Evolutionary conservation across 2,113 vertebrate genomes (phyloP), one percentile per base, ranked within the genome.

Genomic region (Rousettus leschenaultii): DNA sequence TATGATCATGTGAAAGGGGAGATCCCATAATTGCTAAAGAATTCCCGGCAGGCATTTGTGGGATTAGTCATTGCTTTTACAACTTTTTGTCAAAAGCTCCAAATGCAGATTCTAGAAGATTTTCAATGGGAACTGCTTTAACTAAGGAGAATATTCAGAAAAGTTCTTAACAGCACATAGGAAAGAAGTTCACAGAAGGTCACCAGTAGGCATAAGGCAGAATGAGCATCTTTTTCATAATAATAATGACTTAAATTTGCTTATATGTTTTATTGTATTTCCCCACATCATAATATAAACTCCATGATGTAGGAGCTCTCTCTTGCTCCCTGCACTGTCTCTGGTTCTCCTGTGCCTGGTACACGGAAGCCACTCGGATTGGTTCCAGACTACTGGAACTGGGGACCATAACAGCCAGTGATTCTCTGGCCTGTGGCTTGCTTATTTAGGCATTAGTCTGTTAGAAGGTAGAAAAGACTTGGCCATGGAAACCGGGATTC

Each of bases 1-100:
- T 74, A 19, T 21, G 63, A 35, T 96, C 82, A 65, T 83, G 88
- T 85, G 55, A 48, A 89, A 65, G 45, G 94, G 97, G 94, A 97
- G 73, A 95, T 68, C 96, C 94, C 95, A 73, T 77, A 86, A 86
- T 97, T 97, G 74, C 95, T 91, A 65, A 96, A 97, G 45, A 86
- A 86, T 96, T 89, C 86, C 89, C 78, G 87, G 84, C 40, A 26
- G 68, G 26, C 53, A 24, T 70, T 59, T 68, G 19, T 53, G 21
- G n/a, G 9, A 59, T 94, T 74, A 88, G 78, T 91, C 93, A 94
- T 38, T 83, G 16, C 79, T 73, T 91, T 86, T 95, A 91, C 75
- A 88, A 71, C 16, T 48, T 93, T n/a, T 78, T 86, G 68, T 91
- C 79, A 80, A 93, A 96, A 86, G 35, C 59, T 61, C 21, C 30